Evolutionary conservation across 37 sponge, comb jelly and placozoan genomes (phyloP), one percentile per base, ranked within the genome.

Genomic region (Beroe ovata): DNA sequence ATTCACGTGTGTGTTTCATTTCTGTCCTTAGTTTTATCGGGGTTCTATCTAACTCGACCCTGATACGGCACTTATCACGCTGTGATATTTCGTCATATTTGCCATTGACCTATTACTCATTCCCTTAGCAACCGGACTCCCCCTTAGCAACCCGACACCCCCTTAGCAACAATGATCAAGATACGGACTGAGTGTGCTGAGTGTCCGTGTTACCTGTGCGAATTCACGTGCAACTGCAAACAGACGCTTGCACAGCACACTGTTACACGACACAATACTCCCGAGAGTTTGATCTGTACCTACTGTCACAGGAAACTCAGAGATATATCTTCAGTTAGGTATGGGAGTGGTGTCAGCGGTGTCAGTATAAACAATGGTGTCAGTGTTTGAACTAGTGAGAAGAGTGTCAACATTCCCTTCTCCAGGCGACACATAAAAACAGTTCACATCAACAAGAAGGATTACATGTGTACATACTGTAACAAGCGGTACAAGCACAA

Each of bases 401-500:
- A n/a, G n/a, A n/a, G n/a, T n/a, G n/a, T 61, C 3, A 25, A 61
- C 63, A 25, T 4, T 29, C 71, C 32, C 20, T 29, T 26, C 28
- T 77, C 18, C 84, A 77, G 84, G 54, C 41, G 84, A 8, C 84
- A 77, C 28, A 77, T 77, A 11, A 38, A 36, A 8, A 77, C 84
- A 40, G 84, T 77, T 41, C 84, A 77, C 54, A 8, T 77, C 54
- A 77, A 77, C 54, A 11, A 19, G 26, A 39, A 42, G 22, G 84
- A 77, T 20, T 77, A 77, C 84, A 77, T 77, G 84, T 77, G 84
- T 23, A 77, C 84, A 1, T 42, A 42, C 42, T 77, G 84, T 36
- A 42, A 77, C 54, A 77, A 77, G 84, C 39, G 41, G 25, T 77
- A 77, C 84, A 77, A 77, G 38, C 84, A 77, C 84, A 77, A 77